Conservation (phyloP, 2,888 invertebrate species). For the Ormyrus pomaceus region DNA sequence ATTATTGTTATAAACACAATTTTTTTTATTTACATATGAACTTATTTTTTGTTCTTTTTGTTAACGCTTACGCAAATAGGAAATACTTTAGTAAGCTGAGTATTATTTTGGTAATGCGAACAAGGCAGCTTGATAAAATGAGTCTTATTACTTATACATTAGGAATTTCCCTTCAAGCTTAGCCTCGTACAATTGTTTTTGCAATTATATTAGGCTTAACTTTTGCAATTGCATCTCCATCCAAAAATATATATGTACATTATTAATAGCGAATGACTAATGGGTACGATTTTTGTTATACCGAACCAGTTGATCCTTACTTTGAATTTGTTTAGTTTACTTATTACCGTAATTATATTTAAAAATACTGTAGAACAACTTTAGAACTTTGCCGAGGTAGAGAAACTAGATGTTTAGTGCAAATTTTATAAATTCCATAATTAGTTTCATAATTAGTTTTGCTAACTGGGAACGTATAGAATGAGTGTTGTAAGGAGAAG, state of each 20-base stretch:
- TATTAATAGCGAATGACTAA: too few relatives aligned
- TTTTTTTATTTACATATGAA: not conserved
- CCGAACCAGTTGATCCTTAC: too few relatives aligned
- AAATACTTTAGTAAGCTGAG: constrained; percentile 39
- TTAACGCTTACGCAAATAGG: constrained; percentile 39
- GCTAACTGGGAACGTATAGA: too few relatives aligned
- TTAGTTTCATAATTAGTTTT: not conserved
- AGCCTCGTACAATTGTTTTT: too few relatives aligned
- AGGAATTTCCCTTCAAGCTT: not conserved
- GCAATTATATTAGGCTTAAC: too few relatives aligned
- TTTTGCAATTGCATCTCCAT: too few relatives aligned
- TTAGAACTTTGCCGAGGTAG: not conserved
- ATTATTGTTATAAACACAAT: constrained; percentile 1
- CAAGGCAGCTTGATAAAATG: not conserved
- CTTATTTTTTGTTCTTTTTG: constrained; percentile 4
- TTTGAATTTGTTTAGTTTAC: too few relatives aligned
- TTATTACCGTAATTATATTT: too few relatives aligned
- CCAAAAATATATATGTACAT: too few relatives aligned
- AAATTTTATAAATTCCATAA: not conserved
- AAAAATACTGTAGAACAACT: not conserved
- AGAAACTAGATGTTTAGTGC: not conserved
- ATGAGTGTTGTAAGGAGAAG: too few relatives aligned
- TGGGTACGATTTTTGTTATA: too few relatives aligned
- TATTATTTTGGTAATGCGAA: constrained; percentile 38
- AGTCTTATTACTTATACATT: too few relatives aligned